Evolutionary conservation across 2,113 vertebrate genomes (phyloP).

Genomic region (Pseudopipra pipra): DNA sequence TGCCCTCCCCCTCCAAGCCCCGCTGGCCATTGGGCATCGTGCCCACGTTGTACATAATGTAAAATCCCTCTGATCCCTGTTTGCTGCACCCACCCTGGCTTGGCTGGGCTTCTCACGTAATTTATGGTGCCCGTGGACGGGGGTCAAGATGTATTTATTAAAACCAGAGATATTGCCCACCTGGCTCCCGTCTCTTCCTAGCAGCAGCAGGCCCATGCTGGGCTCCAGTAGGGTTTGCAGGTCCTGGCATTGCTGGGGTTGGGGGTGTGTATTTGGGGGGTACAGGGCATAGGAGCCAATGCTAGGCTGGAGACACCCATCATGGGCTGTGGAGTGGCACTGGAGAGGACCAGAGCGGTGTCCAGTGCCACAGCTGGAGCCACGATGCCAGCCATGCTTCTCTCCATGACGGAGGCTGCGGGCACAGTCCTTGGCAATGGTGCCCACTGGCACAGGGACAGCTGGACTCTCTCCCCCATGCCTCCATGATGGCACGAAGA

Average conservation of each 20-base stretch:
- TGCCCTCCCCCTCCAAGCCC: background rate
- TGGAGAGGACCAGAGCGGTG: background rate
- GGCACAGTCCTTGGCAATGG: background rate
- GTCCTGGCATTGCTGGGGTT: background rate
- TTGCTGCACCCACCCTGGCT: background rate
- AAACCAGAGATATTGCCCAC: slow-evolving; percentile 26
- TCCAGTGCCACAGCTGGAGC: background rate
- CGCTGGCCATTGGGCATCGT: fast-evolving
- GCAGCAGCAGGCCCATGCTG: fast-evolving
- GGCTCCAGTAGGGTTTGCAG: background rate
- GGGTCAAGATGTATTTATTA: slow-evolving; percentile 64
- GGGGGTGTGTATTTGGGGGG: fast-evolving
- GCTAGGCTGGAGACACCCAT: background rate
- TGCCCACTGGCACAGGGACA: background rate
- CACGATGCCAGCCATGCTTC: background rate
- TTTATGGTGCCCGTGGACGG: slow-evolving; percentile 22
- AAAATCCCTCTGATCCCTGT: background rate
- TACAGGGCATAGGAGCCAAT: background rate
- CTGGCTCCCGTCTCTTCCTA: background rate
- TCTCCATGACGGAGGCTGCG: fast-evolving
- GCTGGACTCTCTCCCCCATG: background rate
- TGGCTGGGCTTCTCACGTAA: background rate
- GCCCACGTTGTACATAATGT: slow-evolving; percentile 56
- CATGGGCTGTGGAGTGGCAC: background rate
- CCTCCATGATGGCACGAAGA: background rate